phyloP scores from a whole-genome alignment of 2,113 vertebrate species.

The Chionodraco myersi region DNA sequence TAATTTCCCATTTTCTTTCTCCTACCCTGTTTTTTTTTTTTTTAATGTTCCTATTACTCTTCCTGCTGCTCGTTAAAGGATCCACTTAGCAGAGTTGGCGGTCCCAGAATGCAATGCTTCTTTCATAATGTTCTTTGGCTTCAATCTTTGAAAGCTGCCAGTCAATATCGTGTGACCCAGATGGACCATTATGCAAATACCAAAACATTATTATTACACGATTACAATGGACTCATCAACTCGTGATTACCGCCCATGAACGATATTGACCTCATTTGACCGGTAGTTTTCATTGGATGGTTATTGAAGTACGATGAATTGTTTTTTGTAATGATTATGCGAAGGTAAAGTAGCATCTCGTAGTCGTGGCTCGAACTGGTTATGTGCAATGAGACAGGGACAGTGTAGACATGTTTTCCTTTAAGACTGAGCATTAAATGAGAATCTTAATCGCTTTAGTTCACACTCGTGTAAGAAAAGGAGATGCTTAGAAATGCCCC shows the following conservation, averaged over 20 bases:
- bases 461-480: neutral
- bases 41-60: conserved; percentile 24
- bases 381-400: neutral
- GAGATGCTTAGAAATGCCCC: neutral
- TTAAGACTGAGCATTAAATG: neutral
- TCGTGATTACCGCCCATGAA: neutral
- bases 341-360: neutral
- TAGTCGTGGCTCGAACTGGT: neutral
- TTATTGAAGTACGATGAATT: neutral
- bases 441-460: neutral
- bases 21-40: conserved; percentile 14
- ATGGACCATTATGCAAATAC: neutral
- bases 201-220: neutral
- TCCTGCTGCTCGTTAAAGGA: conserved; percentile 18
- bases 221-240: neutral
- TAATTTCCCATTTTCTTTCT: conserved; percentile 33
- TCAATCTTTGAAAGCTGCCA: conserved; percentile 6
- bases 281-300: neutral
- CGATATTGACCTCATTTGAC: neutral
- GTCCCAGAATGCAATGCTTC: conserved; percentile 2
- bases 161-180: neutral
- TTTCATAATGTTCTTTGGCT: neutral
- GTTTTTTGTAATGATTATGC: neutral
- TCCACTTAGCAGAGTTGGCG: conserved; percentile 3
- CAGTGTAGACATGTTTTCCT: neutral